A percentile compares a stretch with the other conserved stretches of the same genome.
Evolutionary conservation across 2,113 vertebrate species (phyloP).

Genomic region (Mustelus asterias): DNA sequence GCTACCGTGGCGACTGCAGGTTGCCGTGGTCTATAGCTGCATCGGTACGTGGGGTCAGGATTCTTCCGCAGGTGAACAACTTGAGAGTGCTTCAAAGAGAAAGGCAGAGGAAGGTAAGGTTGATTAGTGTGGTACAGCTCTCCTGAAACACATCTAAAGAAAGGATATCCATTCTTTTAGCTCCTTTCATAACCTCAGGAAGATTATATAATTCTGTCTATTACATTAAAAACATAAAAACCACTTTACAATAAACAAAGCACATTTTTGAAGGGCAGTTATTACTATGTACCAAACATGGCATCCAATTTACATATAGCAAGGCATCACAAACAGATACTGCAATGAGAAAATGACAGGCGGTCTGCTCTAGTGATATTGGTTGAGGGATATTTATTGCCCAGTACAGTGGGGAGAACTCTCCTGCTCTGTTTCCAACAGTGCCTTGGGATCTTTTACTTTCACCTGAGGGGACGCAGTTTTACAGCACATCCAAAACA

Average conservation of each 20-base stretch:
- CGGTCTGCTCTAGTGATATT: neutral
- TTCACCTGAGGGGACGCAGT: neutral
- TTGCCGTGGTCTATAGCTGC: constrained; percentile 41
- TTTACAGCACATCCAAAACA: neutral
- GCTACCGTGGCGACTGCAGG: constrained; percentile 52
- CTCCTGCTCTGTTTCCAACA: too few relatives aligned
- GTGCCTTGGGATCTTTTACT: neutral
- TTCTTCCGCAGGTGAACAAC: neutral
- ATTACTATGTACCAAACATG: neutral
- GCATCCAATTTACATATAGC: neutral
- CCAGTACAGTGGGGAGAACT: neutral
- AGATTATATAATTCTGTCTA: neutral
- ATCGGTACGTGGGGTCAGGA: constrained; percentile 41
- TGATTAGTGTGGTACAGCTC: neutral
- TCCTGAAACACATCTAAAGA: neutral
- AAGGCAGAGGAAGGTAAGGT: neutral
- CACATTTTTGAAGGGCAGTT: neutral
- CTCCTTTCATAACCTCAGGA: neutral
- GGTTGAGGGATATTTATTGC: neutral
- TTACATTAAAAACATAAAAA: neutral
- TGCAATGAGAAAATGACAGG: neutral
- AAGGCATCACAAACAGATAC: neutral
- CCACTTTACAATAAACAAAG: neutral
- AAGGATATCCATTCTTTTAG: neutral
- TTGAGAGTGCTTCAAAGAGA: neutral